A percentile compares a stretch with the other conserved stretches of the same genome.
phyloP scores from a whole-genome alignment of 2,797 vertebrate genomes.

The Sus cebifrons region DNA sequence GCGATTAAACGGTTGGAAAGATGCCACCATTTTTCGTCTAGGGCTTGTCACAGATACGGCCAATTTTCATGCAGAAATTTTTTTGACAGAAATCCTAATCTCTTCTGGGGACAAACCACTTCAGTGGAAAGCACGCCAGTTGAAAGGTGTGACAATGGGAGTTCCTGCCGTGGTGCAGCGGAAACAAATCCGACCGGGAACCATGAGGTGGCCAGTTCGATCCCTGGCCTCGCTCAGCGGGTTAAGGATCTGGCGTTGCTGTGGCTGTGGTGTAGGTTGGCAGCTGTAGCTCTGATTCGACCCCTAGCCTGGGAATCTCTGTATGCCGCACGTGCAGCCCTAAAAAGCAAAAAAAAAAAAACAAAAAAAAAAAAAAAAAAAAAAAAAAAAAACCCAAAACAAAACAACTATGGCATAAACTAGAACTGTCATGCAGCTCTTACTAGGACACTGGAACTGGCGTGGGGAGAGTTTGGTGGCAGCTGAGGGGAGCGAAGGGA shows the following conservation, averaged over 20 bases:
- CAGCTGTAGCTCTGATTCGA: no score
- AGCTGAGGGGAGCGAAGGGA: neutral
- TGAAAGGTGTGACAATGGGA: neutral
- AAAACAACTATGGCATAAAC: neutral
- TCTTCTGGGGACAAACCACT: neutral
- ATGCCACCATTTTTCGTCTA: neutral
- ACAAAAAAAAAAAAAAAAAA: no score
- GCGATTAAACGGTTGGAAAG: neutral
- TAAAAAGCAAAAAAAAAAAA: no score
- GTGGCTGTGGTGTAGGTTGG: no score
- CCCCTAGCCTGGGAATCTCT: no score
- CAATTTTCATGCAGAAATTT: neutral
- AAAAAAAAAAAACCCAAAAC: no score
- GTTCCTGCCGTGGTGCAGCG: no score
- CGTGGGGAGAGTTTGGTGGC: neutral
- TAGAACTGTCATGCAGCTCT: neutral
- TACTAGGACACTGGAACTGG: neutral
- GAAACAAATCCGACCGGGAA: no score
- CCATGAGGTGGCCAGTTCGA: no score
- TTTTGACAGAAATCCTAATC: conserved; percentile 16
- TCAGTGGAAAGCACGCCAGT: neutral
- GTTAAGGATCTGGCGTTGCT: no score
- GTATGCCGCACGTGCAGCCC: no score
- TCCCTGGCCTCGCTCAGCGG: no score
- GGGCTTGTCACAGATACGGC: neutral